Evolutionary conservation across 2,113 vertebrate genomes (phyloP), one percentile per base, ranked within the genome.

Genomic region (Opisthocomus hoazin): DNA sequence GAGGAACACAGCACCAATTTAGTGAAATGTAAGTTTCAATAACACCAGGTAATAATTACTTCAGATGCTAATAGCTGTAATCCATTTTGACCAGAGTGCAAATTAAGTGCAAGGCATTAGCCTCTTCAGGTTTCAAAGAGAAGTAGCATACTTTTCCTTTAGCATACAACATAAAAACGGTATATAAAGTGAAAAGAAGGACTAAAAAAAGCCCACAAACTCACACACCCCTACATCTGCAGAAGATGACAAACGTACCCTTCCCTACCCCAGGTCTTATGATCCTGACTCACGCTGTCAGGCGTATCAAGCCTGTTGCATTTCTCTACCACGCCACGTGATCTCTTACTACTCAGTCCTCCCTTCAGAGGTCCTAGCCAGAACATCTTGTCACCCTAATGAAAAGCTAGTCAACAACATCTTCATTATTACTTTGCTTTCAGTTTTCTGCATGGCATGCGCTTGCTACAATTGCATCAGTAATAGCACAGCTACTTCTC

Each of bases 241-340:
- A 3, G 23, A 58, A 0, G 7, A 29, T 64, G 37, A 68, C 24
- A 66, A 81, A n/a, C 14, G 39, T 18, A 46, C 18, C 26, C 36
- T 39, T 64, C 46, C 54, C 39, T 53, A 41, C 9, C 15, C 9
- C 3, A 14, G 12, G 26, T 83, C 87, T 92, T 34, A 15, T 51
- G 91, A 91, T 30, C 58, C 58, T 96, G 87, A 95, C 58, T 96
- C 91, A 91, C 34, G 7, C 15, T 10, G n/a, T 46, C n/a, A n/a
- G n/a, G 61, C 63, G n/a, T 53, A 15, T 54, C 41, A 69, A 65
- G 63, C 61, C 64, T 73, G 64, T 51, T 54, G 53, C 9, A 14
- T 57, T 73, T 87, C 48, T 57, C 82, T 68, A 46, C 73, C 29
- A 11, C 16, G 16, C 37, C 56, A 15, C 36, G 51, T 84, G 68